A percentile compares a stretch with the other conserved stretches of the same genome.
Conservation (phyloP, 2,113 vertebrate genomes). For the Rana temporaria region DNA sequence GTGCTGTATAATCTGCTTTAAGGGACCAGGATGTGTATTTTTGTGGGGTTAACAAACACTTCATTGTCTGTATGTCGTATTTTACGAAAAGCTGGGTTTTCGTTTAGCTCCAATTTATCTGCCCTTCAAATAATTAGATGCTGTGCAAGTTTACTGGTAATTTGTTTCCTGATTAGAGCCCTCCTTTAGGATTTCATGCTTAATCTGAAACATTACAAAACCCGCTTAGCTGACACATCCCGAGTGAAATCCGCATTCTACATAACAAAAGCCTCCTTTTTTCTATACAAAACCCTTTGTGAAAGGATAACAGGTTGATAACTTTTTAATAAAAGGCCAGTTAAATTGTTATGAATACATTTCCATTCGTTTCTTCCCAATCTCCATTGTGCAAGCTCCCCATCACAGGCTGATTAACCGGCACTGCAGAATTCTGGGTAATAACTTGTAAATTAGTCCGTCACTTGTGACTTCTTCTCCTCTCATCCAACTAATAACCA, state of each 20-base stretch:
- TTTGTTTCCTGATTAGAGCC: no score
- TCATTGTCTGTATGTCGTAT: no score
- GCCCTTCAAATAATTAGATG: no score
- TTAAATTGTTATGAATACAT: constrained; percentile 36
- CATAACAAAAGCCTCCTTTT: constrained; percentile 10
- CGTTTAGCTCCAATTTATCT: no score
- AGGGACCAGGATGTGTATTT: no score
- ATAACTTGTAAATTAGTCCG: constrained; percentile 23
- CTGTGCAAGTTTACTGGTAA: no score
- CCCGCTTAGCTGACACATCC: background rate
- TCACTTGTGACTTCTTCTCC: background rate
- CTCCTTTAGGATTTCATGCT: no score
- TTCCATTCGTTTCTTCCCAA: background rate
- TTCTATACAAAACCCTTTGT: background rate
- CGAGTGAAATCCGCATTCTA: background rate
- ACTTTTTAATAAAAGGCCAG: background rate
- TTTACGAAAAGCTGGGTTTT: no score
- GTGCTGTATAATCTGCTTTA: no score
- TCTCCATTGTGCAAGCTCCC: background rate
- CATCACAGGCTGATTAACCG: constrained; percentile 9
- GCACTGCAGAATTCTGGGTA: background rate
- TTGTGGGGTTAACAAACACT: no score
- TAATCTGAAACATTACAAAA: background rate
- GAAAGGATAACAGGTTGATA: constrained; percentile 8
- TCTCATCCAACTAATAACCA: background rate